phyloP scores from a whole-genome alignment of 2,113 vertebrate genomes.

The Ia io region DNA sequence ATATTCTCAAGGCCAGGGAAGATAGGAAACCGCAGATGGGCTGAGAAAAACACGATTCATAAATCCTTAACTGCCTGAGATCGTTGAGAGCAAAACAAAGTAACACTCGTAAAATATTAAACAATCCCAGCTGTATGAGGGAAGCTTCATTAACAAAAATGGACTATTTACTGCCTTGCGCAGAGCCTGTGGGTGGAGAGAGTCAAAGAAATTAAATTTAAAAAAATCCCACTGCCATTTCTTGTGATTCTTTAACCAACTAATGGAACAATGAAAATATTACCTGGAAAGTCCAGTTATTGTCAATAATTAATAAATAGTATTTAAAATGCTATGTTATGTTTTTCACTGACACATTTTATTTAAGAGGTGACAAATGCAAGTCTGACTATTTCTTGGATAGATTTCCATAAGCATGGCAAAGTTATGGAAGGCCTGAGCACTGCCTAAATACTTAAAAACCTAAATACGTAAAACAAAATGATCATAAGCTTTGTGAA shows the following conservation, averaged over 20 bases:
- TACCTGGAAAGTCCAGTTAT: slow-evolving; percentile 70
- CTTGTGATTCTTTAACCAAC: slow-evolving; percentile 82
- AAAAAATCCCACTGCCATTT: slow-evolving; percentile 79
- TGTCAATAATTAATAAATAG: slow-evolving; percentile 74
- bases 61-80: slow-evolving; percentile 98
- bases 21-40: slow-evolving; percentile 92
- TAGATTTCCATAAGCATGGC: slow-evolving; percentile 34
- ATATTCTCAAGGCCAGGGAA: slow-evolving; percentile 99
- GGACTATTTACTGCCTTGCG: slow-evolving; percentile 88
- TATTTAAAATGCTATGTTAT: slow-evolving; percentile 65
- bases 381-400: slow-evolving; percentile 53
- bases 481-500: slow-evolving; percentile 44
- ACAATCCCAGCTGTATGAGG: slow-evolving; percentile 91
- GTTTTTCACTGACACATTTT: slow-evolving; percentile 19
- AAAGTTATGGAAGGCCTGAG: slow-evolving; percentile 74
- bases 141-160: slow-evolving; percentile 91
- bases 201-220: slow-evolving; percentile 82
- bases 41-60: slow-evolving; percentile 96
- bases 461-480: slow-evolving; percentile 61
- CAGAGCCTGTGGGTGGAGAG: slow-evolving; percentile 85
- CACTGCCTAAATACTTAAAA: slow-evolving; percentile 14
- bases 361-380: slow-evolving; percentile 48
- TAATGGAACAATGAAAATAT: slow-evolving; percentile 73
- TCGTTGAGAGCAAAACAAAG: slow-evolving; percentile 94
- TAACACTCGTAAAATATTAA: slow-evolving; percentile 94